A percentile compares a stretch with the other conserved stretches of the same genome.
phyloP scores from a whole-genome alignment of 2,888 invertebrate genomes.

The Patella caerulea region DNA sequence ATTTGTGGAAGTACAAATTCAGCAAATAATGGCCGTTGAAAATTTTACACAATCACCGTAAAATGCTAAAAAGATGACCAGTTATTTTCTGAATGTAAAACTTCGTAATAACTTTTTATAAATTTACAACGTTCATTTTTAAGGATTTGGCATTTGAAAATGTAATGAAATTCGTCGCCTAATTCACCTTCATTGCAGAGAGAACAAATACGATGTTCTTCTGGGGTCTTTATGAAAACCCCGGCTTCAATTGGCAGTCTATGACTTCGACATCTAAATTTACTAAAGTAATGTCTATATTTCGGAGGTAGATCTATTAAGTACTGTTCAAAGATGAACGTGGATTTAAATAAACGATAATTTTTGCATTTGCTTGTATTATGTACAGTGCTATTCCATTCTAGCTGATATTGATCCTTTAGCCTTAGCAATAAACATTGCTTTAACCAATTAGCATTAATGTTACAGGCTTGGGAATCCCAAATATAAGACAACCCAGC shows the following conservation, averaged over 20 bases:
- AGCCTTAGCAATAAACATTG: not conserved
- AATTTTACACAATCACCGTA: too few species aligned
- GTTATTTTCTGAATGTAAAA: too few species aligned
- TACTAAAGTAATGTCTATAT: too few species aligned
- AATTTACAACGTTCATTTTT: not conserved
- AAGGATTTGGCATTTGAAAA: conserved; percentile 2
- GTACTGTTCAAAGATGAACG: too few species aligned
- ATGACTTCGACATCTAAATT: not conserved
- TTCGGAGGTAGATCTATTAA: too few species aligned
- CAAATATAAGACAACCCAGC: not conserved
- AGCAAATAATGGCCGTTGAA: too few species aligned
- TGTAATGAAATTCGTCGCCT: not conserved
- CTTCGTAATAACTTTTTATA: not conserved
- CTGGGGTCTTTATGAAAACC: not conserved
- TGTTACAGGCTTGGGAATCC: not conserved
- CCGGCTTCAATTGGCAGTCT: not conserved
- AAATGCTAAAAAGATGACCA: too few species aligned
- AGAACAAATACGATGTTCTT: not conserved
- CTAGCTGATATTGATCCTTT: not conserved
- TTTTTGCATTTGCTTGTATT: not conserved
- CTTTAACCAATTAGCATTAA: not conserved
- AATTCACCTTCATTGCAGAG: not conserved
- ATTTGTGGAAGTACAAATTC: too few species aligned
- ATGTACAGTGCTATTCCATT: not conserved
- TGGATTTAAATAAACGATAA: not conserved